Percentiles rank a stretch among this genome's conserved stretches.
phyloP scores from a whole-genome alignment of 2,797 vertebrate genomes.

The Psittacula derbiana region DNA sequence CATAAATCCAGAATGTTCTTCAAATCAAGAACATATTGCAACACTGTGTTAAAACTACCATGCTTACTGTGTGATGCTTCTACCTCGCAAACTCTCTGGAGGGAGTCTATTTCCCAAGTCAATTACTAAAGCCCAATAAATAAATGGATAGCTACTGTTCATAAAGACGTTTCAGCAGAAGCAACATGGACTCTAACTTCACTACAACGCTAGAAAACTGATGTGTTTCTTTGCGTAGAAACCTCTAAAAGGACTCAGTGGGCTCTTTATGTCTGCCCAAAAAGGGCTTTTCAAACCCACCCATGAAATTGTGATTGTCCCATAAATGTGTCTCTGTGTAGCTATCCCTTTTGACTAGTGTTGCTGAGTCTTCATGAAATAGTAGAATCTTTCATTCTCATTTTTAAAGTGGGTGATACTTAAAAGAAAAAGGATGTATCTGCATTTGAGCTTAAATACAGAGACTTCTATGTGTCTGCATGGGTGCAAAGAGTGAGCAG shows the following conservation, averaged over 20 bases:
- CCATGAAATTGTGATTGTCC: slow-evolving; percentile 50
- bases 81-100: not conserved
- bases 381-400: slow-evolving; percentile 20
- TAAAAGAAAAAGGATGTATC: not conserved
- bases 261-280: slow-evolving; percentile 12
- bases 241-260: slow-evolving; percentile 58
- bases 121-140: not conserved
- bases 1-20: not conserved
- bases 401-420: not conserved
- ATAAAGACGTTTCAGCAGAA: slow-evolving; percentile 3
- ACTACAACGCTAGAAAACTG: slow-evolving; percentile 27
- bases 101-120: not conserved
- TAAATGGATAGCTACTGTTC: slow-evolving; percentile 27
- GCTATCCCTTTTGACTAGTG: not conserved
- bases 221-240: slow-evolving; percentile 54
- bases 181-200: slow-evolving; percentile 35
- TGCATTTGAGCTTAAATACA: not conserved
- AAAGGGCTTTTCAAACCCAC: slow-evolving; percentile 49
- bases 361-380: slow-evolving; percentile 45
- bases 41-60: not conserved
- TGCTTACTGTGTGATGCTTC: not conserved
- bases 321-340: slow-evolving; percentile 47
- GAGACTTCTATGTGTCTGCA: not conserved
- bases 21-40: not conserved
- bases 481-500: slow-evolving; percentile 2